Base-by-base conservation (phyloP, 2,888 invertebrate genomes). In the Aleiodes testaceus region DNA sequence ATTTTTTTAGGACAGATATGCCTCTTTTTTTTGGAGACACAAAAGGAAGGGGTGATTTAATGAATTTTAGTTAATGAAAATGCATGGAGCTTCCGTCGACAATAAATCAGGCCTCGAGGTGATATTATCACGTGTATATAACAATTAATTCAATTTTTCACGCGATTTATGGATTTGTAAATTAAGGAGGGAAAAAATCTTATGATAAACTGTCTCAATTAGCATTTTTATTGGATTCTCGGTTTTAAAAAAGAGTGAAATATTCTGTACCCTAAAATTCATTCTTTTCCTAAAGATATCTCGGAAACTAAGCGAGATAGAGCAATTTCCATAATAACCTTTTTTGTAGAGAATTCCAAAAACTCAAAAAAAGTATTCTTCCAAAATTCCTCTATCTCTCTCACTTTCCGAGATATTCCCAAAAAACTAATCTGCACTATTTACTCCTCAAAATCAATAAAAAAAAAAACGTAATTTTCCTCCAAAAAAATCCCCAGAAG, bases 211-310 rank as follows among this genome's bases (percentile, higher is more conserved):
- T 2, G 5, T 20, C 3, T 36, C 2, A n/a, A 59, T 59, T 59
- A 42, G 18, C 59, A 59, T 59, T 59, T 59, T 59, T 59, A 59
- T 59, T 59, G 59, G 9, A 42, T 59, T 59, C 36, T 14, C 42
- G 1, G 4, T 26, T 26, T 59, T 12, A 55, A 11, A 26, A 1
- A 26, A 26, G 5, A 26, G 26, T 26, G 1, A 26, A 45, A 45
- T 2, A 45, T 45, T 45, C 9, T 0, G 12, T n/a, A n/a, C n/a
- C n/a, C n/a, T n/a, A n/a, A n/a, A n/a, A n/a, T n/a, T n/a, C n/a
- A n/a, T 45, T 45, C 9, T 45, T 45, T 4, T 7, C 45, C 26
- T 3, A 26, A 5, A 26, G 26, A 26, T 26, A 26, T 26, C 26
- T 26, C 26, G 5, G 26, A 26, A 26, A 26, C 26, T 26, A 0